phyloP scores from a whole-genome alignment of 1,140 invertebrate species.

The Zaprionus vittiger region DNA sequence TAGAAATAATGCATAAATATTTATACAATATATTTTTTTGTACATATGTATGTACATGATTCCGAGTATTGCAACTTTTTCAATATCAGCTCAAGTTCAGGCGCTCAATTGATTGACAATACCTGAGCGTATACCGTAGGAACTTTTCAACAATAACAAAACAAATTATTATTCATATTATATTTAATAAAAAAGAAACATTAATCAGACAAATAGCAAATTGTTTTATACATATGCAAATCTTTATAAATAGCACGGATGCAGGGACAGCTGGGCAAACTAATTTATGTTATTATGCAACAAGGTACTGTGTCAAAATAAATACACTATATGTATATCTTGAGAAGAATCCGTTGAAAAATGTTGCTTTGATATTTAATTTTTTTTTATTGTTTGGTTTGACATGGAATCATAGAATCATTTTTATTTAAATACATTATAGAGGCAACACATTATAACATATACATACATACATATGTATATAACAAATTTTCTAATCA shows the following conservation, averaged over 20 bases:
- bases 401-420: no score
- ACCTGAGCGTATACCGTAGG: conserved; percentile 8
- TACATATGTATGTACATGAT: neutral
- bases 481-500: neutral
- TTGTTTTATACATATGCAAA: neutral
- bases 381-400: no score
- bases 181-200: neutral
- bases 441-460: no score
- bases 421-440: no score
- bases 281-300: neutral
- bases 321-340: no score
- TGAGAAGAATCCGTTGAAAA: no score
- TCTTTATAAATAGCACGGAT: neutral
- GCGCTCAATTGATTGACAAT: conserved; percentile 19
- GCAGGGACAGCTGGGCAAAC: neutral
- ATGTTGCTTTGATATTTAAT: no score
- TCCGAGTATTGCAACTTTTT: conserved; percentile 3
- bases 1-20: neutral
- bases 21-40: neutral
- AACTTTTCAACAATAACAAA: neutral
- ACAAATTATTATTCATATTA: neutral
- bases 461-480: no score
- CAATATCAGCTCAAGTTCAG: conserved; percentile 47
- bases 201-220: neutral
- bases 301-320: no score